phyloP scores from a whole-genome alignment of 1,140 invertebrate genomes.

The Metopolophium dirhodum region DNA sequence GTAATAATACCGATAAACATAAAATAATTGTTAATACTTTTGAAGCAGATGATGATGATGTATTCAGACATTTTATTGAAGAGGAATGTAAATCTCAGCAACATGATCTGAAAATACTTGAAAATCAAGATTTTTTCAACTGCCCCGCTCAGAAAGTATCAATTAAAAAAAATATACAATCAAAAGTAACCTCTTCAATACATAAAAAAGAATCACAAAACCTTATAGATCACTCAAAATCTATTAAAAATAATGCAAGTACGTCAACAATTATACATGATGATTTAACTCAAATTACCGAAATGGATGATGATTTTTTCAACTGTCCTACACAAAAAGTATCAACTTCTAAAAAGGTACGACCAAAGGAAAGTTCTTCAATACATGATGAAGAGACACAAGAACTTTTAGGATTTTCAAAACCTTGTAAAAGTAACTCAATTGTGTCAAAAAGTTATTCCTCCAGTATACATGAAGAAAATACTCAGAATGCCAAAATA shows the following conservation, averaged over 20 bases:
- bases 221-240: too few relatives aligned
- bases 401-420: too few relatives aligned
- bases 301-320: constrained; percentile 23
- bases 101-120: too few relatives aligned
- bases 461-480: background rate
- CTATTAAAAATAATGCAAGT: too few relatives aligned
- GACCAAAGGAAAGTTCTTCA: background rate
- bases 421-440: rapidly evolving
- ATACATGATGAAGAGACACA: background rate
- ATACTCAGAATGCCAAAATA: background rate
- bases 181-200: background rate
- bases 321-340: constrained; percentile 29
- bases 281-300: background rate
- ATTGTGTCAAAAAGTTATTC: too few relatives aligned
- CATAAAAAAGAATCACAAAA: background rate
- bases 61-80: constrained; percentile 25
- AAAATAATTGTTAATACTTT: constrained; percentile 20
- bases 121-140: background rate
- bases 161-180: background rate
- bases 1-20: background rate
- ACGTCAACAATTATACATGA: too few relatives aligned
- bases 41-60: constrained; percentile 45
- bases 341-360: background rate
- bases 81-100: background rate
- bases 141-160: background rate